Base-by-base conservation (phyloP, 2,113 vertebrate genomes). In the Charadrius vociferus region DNA sequence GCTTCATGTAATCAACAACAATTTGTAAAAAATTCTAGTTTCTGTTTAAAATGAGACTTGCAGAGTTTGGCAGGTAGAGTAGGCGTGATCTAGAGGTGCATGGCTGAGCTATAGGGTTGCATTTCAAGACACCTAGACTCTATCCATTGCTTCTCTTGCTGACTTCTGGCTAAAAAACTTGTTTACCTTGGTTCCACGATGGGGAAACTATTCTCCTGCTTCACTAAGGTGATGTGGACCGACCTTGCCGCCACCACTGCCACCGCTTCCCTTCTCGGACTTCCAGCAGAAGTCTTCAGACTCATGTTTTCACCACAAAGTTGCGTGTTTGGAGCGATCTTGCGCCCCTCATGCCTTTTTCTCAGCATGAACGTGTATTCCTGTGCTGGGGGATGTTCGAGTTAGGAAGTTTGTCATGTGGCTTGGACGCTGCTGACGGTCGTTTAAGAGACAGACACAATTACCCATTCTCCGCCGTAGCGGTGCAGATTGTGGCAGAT, bases 301-400 rank as follows among this genome's bases (percentile, higher is more conserved):
- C 27, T 70, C 3, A 0, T 4, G 6, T 61, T 85, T 81, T 52
- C 24, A 13, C 66, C 45, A 18, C 1, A 0, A n/a, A 47, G 41
- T 20, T 3, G 1, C 2, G 1, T 65, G 67, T 71, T 65, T 49
- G 37, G 39, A 81, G 49, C 5, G 1, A 15, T 53, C 47, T 62
- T 32, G 47, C 2, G 1, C 29, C 29, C 9, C 24, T 89, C 1
- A 0, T 47, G 41, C 52, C 58, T 87, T 78, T 75, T 73, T 19
- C 59, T 84, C 41, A 6, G 37, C 41, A 8, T 39, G 34, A 52
- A 62, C 0, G 0, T 36, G 36, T 58, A 22, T 59, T 75, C 62
- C 26, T 66, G 49, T 52, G 36, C 62, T 23, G 7, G 7, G 29
- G 23, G 43, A n/a, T 78, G 68, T 59, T 77, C 0, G 8, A 63